These are phyloP conservation scores for Lasiurus borealis DNA, from an alignment of 2,113 vertebrate species.

Conservation along the genomic window DNA sequence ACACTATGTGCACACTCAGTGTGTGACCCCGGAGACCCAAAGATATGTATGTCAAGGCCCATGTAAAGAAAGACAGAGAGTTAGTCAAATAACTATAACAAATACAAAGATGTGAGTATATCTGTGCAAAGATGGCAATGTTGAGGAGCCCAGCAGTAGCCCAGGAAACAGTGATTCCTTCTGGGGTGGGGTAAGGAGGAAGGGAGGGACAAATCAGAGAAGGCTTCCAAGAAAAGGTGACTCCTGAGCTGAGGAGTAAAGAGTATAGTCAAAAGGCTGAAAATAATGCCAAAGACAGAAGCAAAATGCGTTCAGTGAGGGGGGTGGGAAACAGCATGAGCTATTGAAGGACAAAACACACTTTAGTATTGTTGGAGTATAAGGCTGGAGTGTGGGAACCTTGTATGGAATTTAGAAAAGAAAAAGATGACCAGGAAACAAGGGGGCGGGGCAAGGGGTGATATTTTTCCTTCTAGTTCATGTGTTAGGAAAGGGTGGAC, in stretches of 20 bases:
- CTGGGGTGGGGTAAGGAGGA: neutral
- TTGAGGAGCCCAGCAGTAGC: neutral
- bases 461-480: neutral
- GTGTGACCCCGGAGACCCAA: neutral
- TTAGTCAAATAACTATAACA: neutral
- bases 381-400: too few species aligned
- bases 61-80: neutral
- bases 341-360: neutral
- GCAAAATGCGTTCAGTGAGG: neutral
- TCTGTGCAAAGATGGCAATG: neutral
- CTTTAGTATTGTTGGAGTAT: neutral
- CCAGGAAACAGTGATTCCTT: neutral
- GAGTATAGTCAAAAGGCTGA: neutral
- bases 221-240: neutral
- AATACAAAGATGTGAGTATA: too few species aligned
- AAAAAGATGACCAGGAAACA: neutral
- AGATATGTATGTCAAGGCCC: neutral
- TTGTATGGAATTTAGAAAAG: neutral
- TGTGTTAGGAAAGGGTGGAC: fast-evolving
- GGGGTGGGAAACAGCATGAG: fast-evolving
- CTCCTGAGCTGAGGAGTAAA: neutral
- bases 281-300: neutral
- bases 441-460: neutral
- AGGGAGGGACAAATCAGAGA: neutral
- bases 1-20: neutral